Base-by-base conservation (phyloP, 1,140 invertebrate species). In the Aporrectodea caliginosa region DNA sequence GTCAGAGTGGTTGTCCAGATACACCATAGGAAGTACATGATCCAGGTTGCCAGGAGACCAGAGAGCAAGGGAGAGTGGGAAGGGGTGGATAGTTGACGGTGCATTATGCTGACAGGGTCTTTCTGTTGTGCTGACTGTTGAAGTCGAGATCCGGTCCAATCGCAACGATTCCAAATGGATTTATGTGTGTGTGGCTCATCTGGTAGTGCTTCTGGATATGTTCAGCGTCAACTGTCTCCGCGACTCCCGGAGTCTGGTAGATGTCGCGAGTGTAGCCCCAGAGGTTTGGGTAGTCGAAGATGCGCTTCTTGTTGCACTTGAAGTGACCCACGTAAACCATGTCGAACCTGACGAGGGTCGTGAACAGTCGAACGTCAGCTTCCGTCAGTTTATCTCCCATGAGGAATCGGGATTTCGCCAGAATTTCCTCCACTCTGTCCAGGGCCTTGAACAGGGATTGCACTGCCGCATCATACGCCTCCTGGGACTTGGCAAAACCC, bases 301-400 rank as follows among this genome's bases (percentile, higher is more conserved):
- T 84, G 73, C 84, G 82, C 33, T 85, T 84, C 31, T 73, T 71
- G 58, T 80, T 81, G 35, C 80, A 81, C 83, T 88, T 88, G 77
- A 88, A 88, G 78, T 87, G 86, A 16, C 82, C 82, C 68, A 83
- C 81, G 78, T 88, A 88, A 31, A 88, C 87, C 72, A 78, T 79
- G 78, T 88, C 87, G 82, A 88, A 88, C 22, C 87, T 78, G 22
- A 88, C 78, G 12, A 88, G 77, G 0, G 85, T 86, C 16, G 84
- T 83, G 75, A 85, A 87, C 0, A 87, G 81, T 29, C 85, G 79
- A 27, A 88, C 80, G 81, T 88, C 87, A 31, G 86, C 85, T 76
- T 87, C 86, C 16, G 86, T 88, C 6, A 87, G 16, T 29, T 71
- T 33, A 73, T 30, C 35, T 32, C 86, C 86, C 0, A 80, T 81